Evolutionary conservation across 1,140 invertebrate species (phyloP), one percentile per base, ranked within the genome.

Genomic region (Drosophila pallidifrons): DNA sequence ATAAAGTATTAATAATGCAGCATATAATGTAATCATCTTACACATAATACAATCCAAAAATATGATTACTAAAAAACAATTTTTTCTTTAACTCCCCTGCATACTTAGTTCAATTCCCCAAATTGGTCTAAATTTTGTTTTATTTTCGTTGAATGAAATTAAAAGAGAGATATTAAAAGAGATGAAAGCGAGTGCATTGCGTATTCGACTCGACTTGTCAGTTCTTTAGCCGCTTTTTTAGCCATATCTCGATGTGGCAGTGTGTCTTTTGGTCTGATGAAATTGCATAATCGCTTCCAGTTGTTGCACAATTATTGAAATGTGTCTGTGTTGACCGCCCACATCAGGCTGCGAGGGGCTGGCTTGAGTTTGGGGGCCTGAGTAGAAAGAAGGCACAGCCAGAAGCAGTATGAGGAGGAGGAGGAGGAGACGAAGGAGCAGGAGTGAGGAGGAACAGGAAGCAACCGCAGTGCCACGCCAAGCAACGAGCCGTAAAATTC

Each of bases 291-390:
- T 89, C 86, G 81, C 75, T 89, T 89, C 85, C 85, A 89, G 85
- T 89, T 89, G 85, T 85, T 89, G 85, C 85, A 89, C 85, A 89
- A 89, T 89, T 89, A 89, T 89, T 89, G 86, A 89, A 89, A 90
- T 89, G 81, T 78, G 81, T 75, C 75, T 75, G 78, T 75, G 78
- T 68, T 77, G 67, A 65, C 46, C 58, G 41, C 67, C 69, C 69
- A 49, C 25, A 58, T 7, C 11, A 58, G 52, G 61, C 69, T 8
- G 51, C 25, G 51, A n/a, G 46, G 11, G 52, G 52, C 35, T 55
- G 52, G 30, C 7, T 30, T 55, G 52, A 38, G 32, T 13, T 45
- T 45, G 58, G 66, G 58, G 46, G 49, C 4, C 32, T 13, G 57
- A 45, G 32, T 16, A 11, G 30, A 11, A 16, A 11, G 30, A 11